Evolutionary conservation across 2,797 vertebrate genomes (phyloP).

Genomic region (Strix occidentalis): DNA sequence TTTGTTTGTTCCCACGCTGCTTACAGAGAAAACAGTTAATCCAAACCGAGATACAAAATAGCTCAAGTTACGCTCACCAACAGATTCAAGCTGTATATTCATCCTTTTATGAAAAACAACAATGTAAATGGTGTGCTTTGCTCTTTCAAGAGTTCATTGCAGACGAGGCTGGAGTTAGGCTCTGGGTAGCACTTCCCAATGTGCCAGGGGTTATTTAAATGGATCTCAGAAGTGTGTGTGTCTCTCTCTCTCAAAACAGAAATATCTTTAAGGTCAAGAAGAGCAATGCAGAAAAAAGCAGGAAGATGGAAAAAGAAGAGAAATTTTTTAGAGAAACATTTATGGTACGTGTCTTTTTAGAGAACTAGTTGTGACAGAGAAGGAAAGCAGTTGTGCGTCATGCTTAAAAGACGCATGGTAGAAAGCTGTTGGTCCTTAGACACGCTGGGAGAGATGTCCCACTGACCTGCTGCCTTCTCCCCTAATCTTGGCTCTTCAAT

Average conservation of each 20-base stretch:
- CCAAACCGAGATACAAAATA: background rate
- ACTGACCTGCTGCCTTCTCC: background rate
- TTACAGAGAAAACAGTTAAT: background rate
- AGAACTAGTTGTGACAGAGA: background rate
- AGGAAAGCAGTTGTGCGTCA: background rate
- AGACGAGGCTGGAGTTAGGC: background rate
- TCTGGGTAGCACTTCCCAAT: background rate
- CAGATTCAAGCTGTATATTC: background rate
- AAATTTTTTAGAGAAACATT: slow-evolving; percentile 76
- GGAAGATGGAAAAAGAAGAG: slow-evolving; percentile 72
- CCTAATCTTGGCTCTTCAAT: background rate
- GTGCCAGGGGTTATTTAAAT: background rate
- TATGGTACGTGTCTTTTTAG: slow-evolving; percentile 53
- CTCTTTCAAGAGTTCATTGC: background rate
- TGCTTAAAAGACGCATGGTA: background rate
- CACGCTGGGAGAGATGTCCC: background rate
- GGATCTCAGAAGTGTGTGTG: background rate
- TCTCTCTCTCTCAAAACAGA: slow-evolving; percentile 25
- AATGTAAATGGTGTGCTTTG: background rate
- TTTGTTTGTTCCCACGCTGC: background rate
- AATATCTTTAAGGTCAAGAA: slow-evolving; percentile 69
- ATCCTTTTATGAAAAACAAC: background rate
- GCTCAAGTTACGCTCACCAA: background rate
- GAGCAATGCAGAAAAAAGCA: slow-evolving; percentile 56
- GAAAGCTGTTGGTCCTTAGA: background rate